Evolutionary conservation across 2,797 vertebrate genomes (phyloP).

Genomic region (Rhinoraja longicauda): DNA sequence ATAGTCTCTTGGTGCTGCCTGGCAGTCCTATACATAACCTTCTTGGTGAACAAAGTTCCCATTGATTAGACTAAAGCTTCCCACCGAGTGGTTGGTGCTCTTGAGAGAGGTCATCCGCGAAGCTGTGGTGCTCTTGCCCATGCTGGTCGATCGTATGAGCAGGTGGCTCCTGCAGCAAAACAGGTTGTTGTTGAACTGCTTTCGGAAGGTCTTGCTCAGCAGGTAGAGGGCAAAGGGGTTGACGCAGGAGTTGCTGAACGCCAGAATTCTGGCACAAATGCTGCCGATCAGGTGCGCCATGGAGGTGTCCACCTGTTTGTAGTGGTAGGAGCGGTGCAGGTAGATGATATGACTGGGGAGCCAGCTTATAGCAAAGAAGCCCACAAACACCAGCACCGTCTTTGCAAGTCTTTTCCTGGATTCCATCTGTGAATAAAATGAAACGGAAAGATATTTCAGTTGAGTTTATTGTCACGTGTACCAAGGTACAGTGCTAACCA

Average conservation of each 20-base stretch:
- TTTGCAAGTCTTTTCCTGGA: slow-evolving; percentile 88
- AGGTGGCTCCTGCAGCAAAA: slow-evolving; percentile 67
- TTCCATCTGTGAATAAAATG: slow-evolving; percentile 65
- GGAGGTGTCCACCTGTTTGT: slow-evolving; percentile 86
- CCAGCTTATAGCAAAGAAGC: slow-evolving; percentile 90
- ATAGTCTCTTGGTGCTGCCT: neutral
- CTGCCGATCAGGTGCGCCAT: slow-evolving; percentile 78
- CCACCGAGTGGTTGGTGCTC: slow-evolving; percentile 76
- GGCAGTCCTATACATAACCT: slow-evolving; percentile 57
- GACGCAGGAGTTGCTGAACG: slow-evolving; percentile 88
- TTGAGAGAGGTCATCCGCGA: slow-evolving; percentile 74
- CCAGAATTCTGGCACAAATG: slow-evolving; percentile 78
- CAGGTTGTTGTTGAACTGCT: slow-evolving; percentile 87
- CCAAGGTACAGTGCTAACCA: too few relatives aligned
- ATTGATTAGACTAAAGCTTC: slow-evolving; percentile 74
- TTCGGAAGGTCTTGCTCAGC: slow-evolving; percentile 87
- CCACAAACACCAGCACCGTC: slow-evolving; percentile 88
- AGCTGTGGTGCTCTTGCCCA: slow-evolving; percentile 62
- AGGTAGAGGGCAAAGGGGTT: slow-evolving; percentile 92
- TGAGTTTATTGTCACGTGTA: too few relatives aligned
- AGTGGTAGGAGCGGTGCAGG: slow-evolving; percentile 89
- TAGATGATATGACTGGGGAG: slow-evolving; percentile 88
- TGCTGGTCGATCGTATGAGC: slow-evolving; percentile 59
- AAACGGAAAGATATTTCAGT: neutral
- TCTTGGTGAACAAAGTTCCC: slow-evolving; percentile 67